phyloP scores from a whole-genome alignment of 2,797 vertebrate species.

The Tangara arthus region DNA sequence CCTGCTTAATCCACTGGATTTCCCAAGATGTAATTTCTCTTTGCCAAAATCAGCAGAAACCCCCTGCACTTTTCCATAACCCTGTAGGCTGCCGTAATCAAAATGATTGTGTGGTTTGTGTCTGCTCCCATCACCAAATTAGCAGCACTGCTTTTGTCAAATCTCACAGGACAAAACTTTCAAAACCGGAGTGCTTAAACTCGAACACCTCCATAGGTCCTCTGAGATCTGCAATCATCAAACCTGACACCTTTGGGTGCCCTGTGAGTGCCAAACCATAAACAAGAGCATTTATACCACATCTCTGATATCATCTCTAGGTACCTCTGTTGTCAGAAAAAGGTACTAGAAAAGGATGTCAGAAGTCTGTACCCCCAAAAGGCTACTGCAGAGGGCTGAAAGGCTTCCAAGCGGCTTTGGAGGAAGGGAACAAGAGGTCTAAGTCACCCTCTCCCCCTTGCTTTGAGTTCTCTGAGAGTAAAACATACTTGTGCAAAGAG shows the following conservation, averaged over 20 bases:
- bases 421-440: background rate
- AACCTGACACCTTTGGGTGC: background rate
- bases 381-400: background rate
- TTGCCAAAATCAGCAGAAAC: background rate
- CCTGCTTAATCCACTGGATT: background rate
- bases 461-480: background rate
- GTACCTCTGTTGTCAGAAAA: background rate
- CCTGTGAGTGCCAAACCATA: background rate
- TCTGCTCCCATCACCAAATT: background rate
- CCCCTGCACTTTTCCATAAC: background rate
- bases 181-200: background rate
- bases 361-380: background rate
- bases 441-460: background rate
- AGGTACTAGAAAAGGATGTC: background rate
- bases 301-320: background rate
- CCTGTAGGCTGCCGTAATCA: background rate
- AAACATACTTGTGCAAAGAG: background rate
- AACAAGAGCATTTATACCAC: background rate
- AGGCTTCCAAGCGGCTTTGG: background rate
- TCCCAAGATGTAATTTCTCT: background rate
- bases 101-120: background rate
- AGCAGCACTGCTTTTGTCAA: background rate
- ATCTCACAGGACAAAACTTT: background rate
- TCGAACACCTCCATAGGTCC: background rate
- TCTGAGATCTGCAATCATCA: background rate